phyloP scores from a whole-genome alignment of 53 echinoderm and acorn worm genomes.

The Zoroaster sp. region DNA sequence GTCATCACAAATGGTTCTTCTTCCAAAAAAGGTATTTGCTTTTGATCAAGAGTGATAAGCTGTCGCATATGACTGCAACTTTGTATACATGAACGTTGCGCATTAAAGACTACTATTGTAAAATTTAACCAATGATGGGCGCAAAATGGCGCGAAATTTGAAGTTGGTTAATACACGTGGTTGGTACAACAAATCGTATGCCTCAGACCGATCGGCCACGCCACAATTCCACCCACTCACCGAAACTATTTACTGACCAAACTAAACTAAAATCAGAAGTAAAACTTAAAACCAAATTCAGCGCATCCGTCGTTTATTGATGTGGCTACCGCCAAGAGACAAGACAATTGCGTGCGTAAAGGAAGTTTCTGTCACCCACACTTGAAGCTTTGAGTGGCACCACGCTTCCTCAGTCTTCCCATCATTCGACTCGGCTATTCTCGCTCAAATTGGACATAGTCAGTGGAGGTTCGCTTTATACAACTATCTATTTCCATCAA shows the following conservation, averaged over 20 bases:
- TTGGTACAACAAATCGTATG: neutral
- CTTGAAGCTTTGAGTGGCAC: neutral
- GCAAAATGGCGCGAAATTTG: neutral
- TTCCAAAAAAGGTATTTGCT: no score
- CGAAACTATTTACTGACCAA: neutral
- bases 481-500: slow-evolving; percentile 9
- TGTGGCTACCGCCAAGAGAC: neutral
- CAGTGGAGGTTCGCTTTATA: neutral
- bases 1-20: no score
- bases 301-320: neutral
- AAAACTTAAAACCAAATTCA: neutral
- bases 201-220: neutral
- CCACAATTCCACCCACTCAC: neutral
- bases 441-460: neutral
- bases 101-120: no score
- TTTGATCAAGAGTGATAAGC: no score
- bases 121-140: no score
- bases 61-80: no score
- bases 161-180: neutral
- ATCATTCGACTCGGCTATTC: neutral
- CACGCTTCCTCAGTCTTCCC: neutral
- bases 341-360: neutral
- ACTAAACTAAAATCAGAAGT: neutral
- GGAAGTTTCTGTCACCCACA: neutral
- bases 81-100: no score